Evolutionary conservation across 23 tunicate genomes (phyloP).

Genomic region (Aplidium turbinatum): DNA sequence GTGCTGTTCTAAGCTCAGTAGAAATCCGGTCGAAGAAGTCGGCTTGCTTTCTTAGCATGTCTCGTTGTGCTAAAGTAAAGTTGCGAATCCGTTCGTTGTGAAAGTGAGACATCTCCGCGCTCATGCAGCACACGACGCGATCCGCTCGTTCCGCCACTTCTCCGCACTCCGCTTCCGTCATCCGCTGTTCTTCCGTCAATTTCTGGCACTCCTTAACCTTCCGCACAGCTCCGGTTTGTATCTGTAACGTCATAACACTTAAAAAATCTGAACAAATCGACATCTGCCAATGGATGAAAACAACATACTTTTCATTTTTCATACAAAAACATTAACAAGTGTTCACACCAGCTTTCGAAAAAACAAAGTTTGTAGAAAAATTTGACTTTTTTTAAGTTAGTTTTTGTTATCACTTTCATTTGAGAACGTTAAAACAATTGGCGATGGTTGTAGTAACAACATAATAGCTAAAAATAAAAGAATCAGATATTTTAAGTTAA

Average conservation of each 20-base stretch:
- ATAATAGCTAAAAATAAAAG: no score
- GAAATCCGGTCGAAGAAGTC: constrained; percentile 76
- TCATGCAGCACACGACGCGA: constrained; percentile 71
- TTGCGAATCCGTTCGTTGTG: constrained; percentile 74
- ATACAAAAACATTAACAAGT: no score
- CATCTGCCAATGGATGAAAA: no score
- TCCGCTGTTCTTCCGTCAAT: constrained; percentile 71
- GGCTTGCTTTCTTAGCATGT: constrained; percentile 54
- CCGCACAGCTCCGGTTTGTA: constrained; percentile 87
- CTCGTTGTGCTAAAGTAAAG: constrained; percentile 58
- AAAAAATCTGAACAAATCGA: no score
- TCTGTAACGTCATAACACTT: constrained; percentile 54
- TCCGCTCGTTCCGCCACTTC: constrained; percentile 80
- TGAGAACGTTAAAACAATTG: no score
- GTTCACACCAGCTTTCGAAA: no score
- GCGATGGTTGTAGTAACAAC: no score
- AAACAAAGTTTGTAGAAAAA: no score
- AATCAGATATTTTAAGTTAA: no score
- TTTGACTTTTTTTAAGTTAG: no score
- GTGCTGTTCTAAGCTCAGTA: constrained; percentile 51
- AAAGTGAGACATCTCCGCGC: constrained; percentile 78
- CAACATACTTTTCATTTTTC: no score
- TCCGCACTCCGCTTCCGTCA: constrained; percentile 74
- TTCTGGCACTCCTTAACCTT: constrained; percentile 84
- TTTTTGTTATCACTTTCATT: no score